Evolutionary conservation across 92 coral and sea anemone genomes (phyloP).

Genomic region (Bergia puertoricense): DNA sequence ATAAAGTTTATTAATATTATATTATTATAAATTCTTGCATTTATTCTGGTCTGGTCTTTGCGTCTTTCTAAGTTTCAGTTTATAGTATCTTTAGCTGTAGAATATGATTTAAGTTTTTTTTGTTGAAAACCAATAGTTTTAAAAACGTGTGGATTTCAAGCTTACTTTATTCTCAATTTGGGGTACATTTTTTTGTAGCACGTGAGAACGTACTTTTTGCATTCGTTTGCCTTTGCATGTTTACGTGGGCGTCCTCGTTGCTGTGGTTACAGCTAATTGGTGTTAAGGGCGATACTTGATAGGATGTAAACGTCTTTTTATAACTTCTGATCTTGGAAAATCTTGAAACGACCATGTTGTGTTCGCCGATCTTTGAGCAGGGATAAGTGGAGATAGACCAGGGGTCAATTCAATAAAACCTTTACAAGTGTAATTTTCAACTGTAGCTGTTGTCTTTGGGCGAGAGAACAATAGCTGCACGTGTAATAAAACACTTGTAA

Average conservation of each 20-base stretch:
- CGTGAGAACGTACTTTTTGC: constrained; percentile 17
- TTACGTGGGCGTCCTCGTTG: constrained; percentile 28
- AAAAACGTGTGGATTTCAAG: neutral
- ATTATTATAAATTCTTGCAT: neutral
- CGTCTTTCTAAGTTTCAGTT: neutral
- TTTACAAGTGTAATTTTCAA: no score
- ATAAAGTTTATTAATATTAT: neutral
- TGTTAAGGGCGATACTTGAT: constrained; percentile 11
- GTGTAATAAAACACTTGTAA: no score
- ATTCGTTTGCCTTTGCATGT: constrained; percentile 41
- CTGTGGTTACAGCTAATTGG: constrained; percentile 10
- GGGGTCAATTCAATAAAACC: no score
- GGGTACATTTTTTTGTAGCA: constrained; percentile 13
- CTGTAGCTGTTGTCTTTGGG: no score
- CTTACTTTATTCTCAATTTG: neutral
- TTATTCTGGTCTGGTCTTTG: constrained; percentile 8
- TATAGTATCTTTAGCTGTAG: neutral
- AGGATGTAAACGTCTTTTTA: neutral
- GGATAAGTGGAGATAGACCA: neutral
- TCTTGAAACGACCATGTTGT: neutral
- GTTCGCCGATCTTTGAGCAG: neutral
- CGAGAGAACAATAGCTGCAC: no score
- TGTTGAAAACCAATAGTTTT: neutral
- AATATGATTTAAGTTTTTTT: constrained; percentile 15
- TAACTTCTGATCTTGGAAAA: neutral